Conservation (phyloP, 2,113 vertebrate genomes). For the Chloropsis cyanopogon region DNA sequence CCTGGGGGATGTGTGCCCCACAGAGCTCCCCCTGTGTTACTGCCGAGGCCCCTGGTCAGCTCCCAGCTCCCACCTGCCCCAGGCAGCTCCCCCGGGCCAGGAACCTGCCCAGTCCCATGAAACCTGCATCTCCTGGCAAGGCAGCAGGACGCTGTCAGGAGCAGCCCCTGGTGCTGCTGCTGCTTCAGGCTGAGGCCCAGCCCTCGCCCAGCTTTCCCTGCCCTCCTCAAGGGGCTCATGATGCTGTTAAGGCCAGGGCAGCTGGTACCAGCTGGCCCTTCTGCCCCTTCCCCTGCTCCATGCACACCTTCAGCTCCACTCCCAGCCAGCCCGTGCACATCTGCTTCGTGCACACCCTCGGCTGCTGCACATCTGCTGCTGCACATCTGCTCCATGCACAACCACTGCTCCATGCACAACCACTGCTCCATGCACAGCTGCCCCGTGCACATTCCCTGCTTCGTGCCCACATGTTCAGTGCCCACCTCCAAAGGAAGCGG, state of each 20-base stretch:
- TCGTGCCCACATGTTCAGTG: fast-evolving
- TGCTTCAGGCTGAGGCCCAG: not conserved
- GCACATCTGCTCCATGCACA: not conserved
- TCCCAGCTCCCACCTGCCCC: not conserved
- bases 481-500: not conserved
- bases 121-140: not conserved
- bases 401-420: no score
- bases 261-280: not conserved
- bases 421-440: not conserved
- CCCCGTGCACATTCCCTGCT: not conserved
- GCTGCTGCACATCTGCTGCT: no score
- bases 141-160: not conserved
- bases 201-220: not conserved
- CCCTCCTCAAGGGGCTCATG: not conserved
- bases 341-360: not conserved
- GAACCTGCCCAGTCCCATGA: not conserved
- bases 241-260: not conserved
- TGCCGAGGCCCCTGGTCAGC: not conserved
- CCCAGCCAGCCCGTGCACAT: not conserved
- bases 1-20: fast-evolving
- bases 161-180: not conserved
- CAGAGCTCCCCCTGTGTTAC: fast-evolving
- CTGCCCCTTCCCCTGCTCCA: fast-evolving
- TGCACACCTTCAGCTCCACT: not conserved
- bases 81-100: not conserved